These are phyloP conservation scores for Tragelaphus eurycerus DNA, from an alignment of 2,797 vertebrate species.

Conservation along the genomic window DNA sequence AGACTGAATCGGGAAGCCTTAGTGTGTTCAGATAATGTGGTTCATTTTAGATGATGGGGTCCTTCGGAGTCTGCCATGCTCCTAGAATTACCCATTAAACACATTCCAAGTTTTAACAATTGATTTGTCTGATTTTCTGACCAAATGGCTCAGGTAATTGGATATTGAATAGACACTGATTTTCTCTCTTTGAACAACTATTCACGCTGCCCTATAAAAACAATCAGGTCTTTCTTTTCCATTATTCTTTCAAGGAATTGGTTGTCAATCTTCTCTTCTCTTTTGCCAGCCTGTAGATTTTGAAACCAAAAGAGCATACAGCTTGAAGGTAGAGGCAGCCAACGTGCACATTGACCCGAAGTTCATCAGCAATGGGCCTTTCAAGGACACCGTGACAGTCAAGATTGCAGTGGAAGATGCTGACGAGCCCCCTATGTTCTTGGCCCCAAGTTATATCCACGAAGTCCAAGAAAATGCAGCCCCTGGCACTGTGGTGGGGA, in stretches of 20 bases:
- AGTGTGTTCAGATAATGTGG: background rate
- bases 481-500: slow-evolving; percentile 91
- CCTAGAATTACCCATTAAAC: background rate
- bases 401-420: slow-evolving; percentile 96
- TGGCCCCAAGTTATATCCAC: slow-evolving; percentile 90
- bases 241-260: slow-evolving; percentile 34
- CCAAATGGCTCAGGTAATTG: slow-evolving; percentile 36
- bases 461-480: slow-evolving; percentile 96
- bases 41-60: background rate
- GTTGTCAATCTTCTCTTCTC: slow-evolving; percentile 47
- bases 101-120: background rate
- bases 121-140: slow-evolving; percentile 52
- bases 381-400: slow-evolving; percentile 95
- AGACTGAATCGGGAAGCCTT: background rate
- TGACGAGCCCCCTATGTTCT: slow-evolving; percentile 94
- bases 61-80: background rate
- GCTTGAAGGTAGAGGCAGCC: slow-evolving; percentile 94
- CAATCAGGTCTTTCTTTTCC: background rate
- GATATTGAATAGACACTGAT: background rate
- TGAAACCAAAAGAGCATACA: slow-evolving; percentile 94
- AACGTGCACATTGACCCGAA: slow-evolving; percentile 93
- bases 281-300: slow-evolving; percentile 93
- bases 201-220: background rate
- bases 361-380: slow-evolving; percentile 94
- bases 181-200: slow-evolving; percentile 26